A percentile compares a stretch with the other conserved stretches of the same genome.
These are phyloP conservation scores for Brachyopa scutellaris DNA, from an alignment of 2,888 invertebrate species.

Conservation along the genomic window DNA sequence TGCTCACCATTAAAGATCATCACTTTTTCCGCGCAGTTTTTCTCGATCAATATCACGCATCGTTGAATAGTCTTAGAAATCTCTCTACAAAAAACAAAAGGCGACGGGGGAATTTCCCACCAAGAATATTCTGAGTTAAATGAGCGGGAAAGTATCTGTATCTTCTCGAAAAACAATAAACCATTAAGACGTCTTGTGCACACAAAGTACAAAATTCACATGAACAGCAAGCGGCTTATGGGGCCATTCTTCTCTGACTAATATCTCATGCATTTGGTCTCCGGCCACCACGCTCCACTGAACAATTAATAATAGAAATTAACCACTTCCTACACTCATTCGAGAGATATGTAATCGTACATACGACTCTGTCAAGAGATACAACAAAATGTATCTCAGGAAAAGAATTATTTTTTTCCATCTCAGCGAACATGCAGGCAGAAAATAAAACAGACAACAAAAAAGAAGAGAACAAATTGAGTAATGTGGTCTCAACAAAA, in stretches of 20 bases:
- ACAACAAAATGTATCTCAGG: conserved; percentile 1
- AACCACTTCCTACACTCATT: conserved; percentile 45
- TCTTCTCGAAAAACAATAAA: conserved; percentile 1
- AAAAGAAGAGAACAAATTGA: too few species aligned
- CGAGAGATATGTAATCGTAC: too few species aligned
- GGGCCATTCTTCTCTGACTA: conserved; percentile 33
- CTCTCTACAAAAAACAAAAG: not conserved
- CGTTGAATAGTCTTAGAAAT: not conserved
- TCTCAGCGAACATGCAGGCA: conserved; percentile 12
- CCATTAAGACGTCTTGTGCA: conserved; percentile 2
- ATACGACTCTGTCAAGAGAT: not conserved
- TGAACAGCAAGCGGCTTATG: not conserved
- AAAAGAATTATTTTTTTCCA: not conserved
- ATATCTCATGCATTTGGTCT: conserved; percentile 46
- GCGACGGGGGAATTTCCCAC: not conserved
- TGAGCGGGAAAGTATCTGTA: not conserved
- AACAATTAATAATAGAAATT: conserved; percentile 66
- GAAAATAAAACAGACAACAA: not conserved
- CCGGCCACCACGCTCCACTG: conserved; percentile 32
- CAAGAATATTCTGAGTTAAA: not conserved
- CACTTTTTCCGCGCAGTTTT: not conserved
- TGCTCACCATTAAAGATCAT: conserved; percentile 3
- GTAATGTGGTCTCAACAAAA: not conserved
- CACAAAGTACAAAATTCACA: conserved; percentile 11
- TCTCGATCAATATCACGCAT: conserved; percentile 6